Evolutionary conservation across 2,888 invertebrate genomes (phyloP), one percentile per base, ranked within the genome.

Genomic region (Perizoma affinitatum): DNA sequence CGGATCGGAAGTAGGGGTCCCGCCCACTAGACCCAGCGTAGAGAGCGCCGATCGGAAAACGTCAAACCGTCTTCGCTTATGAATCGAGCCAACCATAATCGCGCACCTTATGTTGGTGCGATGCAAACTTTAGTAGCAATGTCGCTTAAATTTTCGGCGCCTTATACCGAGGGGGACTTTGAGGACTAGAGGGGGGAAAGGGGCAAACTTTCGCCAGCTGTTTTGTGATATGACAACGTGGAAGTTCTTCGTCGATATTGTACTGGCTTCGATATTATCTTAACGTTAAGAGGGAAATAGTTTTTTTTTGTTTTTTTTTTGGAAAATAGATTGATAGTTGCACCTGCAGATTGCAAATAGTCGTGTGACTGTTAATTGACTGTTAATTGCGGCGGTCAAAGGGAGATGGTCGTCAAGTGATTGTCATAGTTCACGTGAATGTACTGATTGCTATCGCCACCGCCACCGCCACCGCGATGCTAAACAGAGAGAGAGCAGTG

Each of bases 71-170:
- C 5, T 6, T 40, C 6, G n/a, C 38, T 40, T 10, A 4, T 47
- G 22, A 40, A 43, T 77, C 73, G 49, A 0, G 58, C 73, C 77
- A 70, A 6, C 48, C 47, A n/a, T 53, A 41, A 66, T 56, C 64
- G 68, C 71, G 71, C 76, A 82, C 84, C 84, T 84, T 79, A 73
- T 83, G 83, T 83, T 80, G 78, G 77, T 79, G 72, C 73, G 78
- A 77, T 72, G 79, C 78, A 79, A 85, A 84, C 78, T 84, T 83
- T 65, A 73, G 76, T 70, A 73, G 79, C 79, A 73, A 78, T 80
- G 83, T 82, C 79, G 80, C 79, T 73, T 84, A 80, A 85, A 84
- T 85, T 84, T 84, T 85, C 81, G 79, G 78, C 73, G 72, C 74
- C 73, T 69, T 76, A 78, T 76, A 72, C 45, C 10, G 33, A 41